Percentiles rank a stretch among this genome's conserved stretches.
Evolutionary conservation across 2,888 invertebrate genomes (phyloP).

Genomic region (Pterobdella sp.): DNA sequence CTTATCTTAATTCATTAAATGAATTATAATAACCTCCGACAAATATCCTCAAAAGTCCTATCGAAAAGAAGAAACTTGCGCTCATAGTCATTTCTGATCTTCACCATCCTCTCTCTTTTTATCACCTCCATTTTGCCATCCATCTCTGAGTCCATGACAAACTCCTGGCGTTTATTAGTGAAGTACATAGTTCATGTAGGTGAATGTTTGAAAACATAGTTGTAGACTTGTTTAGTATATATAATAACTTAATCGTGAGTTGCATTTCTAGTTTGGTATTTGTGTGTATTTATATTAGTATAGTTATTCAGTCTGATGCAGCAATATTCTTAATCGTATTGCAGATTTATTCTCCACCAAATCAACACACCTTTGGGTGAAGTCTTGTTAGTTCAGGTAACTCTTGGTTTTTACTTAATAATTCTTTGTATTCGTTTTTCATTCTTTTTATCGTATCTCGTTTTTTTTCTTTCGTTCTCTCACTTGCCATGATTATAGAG

Average conservation of each 20-base stretch:
- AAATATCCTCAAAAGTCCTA: neutral
- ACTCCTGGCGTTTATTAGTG: neutral
- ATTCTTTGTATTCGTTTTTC: constrained; percentile 46
- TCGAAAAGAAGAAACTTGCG: neutral
- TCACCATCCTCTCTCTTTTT: neutral
- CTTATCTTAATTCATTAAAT: too few species aligned
- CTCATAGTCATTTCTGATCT: neutral
- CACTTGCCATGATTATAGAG: constrained; percentile 48
- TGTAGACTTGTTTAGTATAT: too few species aligned
- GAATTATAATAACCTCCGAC: too few species aligned
- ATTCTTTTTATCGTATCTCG: constrained; percentile 45
- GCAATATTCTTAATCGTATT: constrained; percentile 39
- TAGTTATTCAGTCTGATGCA: too few species aligned
- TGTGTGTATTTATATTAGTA: too few species aligned
- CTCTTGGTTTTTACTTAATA: constrained; percentile 46
- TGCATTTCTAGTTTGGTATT: too few species aligned
- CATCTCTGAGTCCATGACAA: neutral
- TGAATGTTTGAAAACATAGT: too few species aligned
- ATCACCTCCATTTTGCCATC: neutral
- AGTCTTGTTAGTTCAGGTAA: constrained; percentile 45
- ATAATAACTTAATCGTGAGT: too few species aligned
- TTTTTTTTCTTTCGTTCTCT: constrained; percentile 48
- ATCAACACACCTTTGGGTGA: constrained; percentile 41
- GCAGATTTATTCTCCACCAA: neutral
- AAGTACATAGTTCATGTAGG: too few species aligned